Evolutionary conservation across 2,113 vertebrate genomes (phyloP).

Genomic region (Gymnorhina tibicen): DNA sequence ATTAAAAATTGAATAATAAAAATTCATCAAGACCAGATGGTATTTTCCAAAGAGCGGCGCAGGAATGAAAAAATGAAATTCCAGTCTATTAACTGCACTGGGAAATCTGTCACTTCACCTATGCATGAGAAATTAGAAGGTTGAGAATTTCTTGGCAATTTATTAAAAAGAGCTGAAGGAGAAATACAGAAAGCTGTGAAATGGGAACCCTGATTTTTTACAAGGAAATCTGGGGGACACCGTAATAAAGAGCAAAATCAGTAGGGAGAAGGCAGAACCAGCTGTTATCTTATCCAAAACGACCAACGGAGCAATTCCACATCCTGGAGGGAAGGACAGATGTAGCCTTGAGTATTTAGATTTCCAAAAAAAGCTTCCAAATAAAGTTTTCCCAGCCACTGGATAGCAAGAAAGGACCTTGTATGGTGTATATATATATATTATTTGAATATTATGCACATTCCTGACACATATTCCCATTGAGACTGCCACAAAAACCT

Average conservation of each 20-base stretch:
- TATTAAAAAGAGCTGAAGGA: not conserved
- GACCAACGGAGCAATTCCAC: not conserved
- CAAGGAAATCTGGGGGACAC: not conserved
- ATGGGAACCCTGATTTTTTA: not conserved
- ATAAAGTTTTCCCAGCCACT: not conserved
- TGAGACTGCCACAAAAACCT: not conserved
- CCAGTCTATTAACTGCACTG: not conserved
- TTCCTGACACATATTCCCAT: not conserved
- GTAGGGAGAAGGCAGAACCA: not conserved
- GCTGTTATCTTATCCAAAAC: not conserved
- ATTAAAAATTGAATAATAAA: constrained; percentile 49
- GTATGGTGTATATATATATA: no score
- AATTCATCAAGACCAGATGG: constrained; percentile 37
- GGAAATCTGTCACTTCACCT: not conserved
- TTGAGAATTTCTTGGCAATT: not conserved
- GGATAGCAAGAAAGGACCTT: not conserved
- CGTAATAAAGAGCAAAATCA: not conserved
- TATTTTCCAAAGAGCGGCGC: not conserved
- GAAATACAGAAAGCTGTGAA: not conserved
- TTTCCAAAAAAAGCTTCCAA: not conserved
- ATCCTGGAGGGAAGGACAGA: not conserved
- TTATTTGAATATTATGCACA: not conserved
- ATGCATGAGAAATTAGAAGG: not conserved
- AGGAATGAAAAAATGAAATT: constrained; percentile 7
- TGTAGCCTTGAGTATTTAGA: not conserved